Evolutionary conservation across 1,140 invertebrate genomes (phyloP), one percentile per base, ranked within the genome.

Genomic region (Ooceraea biroi): DNA sequence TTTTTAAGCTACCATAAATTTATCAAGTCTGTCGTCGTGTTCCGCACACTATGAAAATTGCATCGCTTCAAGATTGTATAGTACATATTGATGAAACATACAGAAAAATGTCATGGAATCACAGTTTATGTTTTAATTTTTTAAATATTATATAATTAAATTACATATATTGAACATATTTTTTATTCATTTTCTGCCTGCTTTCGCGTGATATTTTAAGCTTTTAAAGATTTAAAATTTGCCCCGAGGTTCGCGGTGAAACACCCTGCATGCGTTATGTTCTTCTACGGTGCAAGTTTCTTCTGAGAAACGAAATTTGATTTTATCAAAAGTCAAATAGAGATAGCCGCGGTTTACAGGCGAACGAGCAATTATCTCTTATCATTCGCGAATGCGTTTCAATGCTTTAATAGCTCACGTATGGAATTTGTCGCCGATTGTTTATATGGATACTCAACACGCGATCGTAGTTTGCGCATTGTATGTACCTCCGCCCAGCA

Each of bases 401-500:
- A 12, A n/a, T 46, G 17, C 12, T 58, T 57, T 17, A 60, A 66
- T 68, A 30, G 25, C 52, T 71, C 50, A 25, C 22, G 5, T 27
- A n/a, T 52, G 36, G 19, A 44, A 57, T 73, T 50, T 48, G 14
- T 73, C 68, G 36, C n/a, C 10, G n/a, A 41, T 55, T 61, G 63
- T 44, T 83, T 46, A 58, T 60, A 17, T 44, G 44, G 57, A 58
- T 68, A 57, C 71, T 74, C 58, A 46, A 55, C 46, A 74, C 48
- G 58, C 69, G 78, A 72, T 68, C 63, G 12, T 44, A 48, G 65
- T 72, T 69, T 76, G 61, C 61, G 36, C 74, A 14, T 61, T n/a
- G n/a, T n/a, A n/a, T 50, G 36, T 73, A 30, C 86, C 19, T 17
- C 17, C 17, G 48, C n/a, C 52, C 22, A 55, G 48, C 57, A 68